phyloP scores from a whole-genome alignment of 2,888 invertebrate species.

The Busseola fusca region DNA sequence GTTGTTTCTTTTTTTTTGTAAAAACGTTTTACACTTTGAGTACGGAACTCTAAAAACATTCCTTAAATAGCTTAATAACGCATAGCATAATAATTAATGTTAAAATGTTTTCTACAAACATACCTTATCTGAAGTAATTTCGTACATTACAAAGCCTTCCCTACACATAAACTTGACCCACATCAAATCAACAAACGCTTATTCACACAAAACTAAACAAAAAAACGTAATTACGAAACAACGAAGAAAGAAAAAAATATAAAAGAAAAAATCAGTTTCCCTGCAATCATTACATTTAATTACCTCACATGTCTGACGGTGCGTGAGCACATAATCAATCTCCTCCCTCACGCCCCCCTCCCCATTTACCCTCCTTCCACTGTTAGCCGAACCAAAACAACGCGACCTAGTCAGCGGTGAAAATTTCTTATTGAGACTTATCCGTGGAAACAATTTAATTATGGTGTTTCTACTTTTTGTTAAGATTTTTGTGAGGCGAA shows the following conservation, averaged over 20 bases:
- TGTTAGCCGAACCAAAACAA: constrained; percentile 60
- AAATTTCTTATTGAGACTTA: constrained; percentile 56
- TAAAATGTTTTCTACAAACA: not conserved
- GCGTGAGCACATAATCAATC: constrained; percentile 79
- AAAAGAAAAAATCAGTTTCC: constrained; percentile 63
- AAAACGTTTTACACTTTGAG: too few species aligned
- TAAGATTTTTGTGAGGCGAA: constrained; percentile 30
- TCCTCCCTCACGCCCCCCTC: constrained; percentile 60
- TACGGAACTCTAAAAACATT: too few species aligned
- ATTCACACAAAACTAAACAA: constrained; percentile 15
- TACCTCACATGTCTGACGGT: constrained; percentile 76
- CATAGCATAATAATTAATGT: not conserved
- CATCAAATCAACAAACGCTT: not conserved
- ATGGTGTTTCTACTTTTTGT: constrained; percentile 44
- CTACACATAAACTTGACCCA: not conserved
- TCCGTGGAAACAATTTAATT: constrained; percentile 49
- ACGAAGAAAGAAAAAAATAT: constrained; percentile 37
- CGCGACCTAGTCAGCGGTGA: constrained; percentile 61
- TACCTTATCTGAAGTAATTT: not conserved
- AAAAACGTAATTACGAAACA: constrained; percentile 32
- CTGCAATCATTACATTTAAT: constrained; percentile 79
- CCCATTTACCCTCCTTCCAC: constrained; percentile 22
- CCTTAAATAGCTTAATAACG: too few species aligned
- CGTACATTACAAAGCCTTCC: not conserved
- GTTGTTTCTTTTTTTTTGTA: too few species aligned